Evolutionary conservation across 2,113 vertebrate genomes (phyloP).

Genomic region (Aythya baeri): DNA sequence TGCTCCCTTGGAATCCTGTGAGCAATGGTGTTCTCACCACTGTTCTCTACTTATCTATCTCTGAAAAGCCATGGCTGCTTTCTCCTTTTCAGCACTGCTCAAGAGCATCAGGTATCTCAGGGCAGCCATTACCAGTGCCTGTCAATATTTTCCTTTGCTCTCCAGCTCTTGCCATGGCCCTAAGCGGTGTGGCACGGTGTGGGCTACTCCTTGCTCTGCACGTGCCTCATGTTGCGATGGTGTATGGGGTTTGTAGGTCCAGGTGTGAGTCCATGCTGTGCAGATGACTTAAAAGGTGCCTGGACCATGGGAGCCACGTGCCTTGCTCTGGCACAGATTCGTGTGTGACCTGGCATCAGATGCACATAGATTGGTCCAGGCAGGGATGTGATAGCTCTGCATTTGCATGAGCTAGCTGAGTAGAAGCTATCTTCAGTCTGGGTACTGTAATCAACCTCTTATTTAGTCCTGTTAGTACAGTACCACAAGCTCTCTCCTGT

Average conservation of each 20-base stretch:
- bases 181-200: neutral
- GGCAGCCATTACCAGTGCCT: neutral
- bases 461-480: neutral
- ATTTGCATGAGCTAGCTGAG: neutral
- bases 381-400: neutral
- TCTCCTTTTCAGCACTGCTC: neutral
- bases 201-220: neutral
- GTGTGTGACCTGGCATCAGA: neutral
- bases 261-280: neutral
- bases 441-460: neutral
- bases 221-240: neutral
- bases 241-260: neutral
- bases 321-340: neutral
- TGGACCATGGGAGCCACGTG: neutral
- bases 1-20: neutral
- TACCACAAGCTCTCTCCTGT: rapidly evolving
- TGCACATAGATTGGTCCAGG: neutral
- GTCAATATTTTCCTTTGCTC: neutral
- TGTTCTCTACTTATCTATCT: neutral
- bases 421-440: neutral
- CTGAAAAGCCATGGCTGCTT: neutral
- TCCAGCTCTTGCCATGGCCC: neutral
- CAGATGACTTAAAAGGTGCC: neutral
- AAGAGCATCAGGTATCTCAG: neutral
- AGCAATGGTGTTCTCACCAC: neutral